Conservation (phyloP, 2,888 invertebrate species). For the Patella ulyssiponensis region DNA sequence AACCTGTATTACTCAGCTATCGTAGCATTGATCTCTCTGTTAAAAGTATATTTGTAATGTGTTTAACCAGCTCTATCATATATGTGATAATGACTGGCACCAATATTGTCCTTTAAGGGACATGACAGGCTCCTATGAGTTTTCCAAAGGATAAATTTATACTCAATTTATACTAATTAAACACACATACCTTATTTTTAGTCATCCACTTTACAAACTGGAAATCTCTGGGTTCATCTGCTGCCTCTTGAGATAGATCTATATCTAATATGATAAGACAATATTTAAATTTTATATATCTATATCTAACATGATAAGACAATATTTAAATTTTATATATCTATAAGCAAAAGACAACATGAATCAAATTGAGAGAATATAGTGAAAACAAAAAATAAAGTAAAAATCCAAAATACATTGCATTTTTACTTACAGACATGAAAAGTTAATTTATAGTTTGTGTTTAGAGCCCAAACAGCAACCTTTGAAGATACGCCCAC, state of each 20-base stretch:
- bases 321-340: neutral
- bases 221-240: slow-evolving; percentile 80
- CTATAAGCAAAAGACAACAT: neutral
- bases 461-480: neutral
- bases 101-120: too few relatives aligned
- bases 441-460: neutral
- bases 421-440: neutral
- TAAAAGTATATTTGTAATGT: too few relatives aligned
- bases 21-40: too few relatives aligned
- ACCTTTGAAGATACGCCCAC: neutral
- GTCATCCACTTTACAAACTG: slow-evolving; percentile 96
- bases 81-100: too few relatives aligned
- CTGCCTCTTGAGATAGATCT: slow-evolving; percentile 72
- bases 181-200: slow-evolving; percentile 78
- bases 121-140: too few relatives aligned
- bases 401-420: too few relatives aligned
- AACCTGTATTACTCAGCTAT: too few relatives aligned
- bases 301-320: slow-evolving; percentile 67
- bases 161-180: too few relatives aligned
- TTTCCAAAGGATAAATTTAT: too few relatives aligned
- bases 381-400: too few relatives aligned
- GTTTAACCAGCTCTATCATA: too few relatives aligned
- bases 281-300: neutral
- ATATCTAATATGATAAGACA: slow-evolving; percentile 72
- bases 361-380: neutral